These are phyloP conservation scores for Atherinomorus stipes DNA, from an alignment of 2,113 vertebrate genomes.

Conservation along the genomic window DNA sequence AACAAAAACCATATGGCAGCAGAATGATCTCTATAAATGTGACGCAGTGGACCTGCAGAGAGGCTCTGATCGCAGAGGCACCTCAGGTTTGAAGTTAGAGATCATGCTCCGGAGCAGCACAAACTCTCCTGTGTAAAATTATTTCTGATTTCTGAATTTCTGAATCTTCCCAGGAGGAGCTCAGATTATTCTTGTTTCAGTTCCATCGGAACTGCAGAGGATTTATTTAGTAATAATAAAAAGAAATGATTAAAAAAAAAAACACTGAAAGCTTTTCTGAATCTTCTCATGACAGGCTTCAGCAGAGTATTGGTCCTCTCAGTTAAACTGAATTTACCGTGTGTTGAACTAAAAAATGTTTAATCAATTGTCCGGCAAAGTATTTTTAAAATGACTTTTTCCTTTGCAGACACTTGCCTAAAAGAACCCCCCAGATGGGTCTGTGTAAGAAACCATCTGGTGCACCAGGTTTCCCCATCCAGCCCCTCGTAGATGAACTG, in stretches of 20 bases:
- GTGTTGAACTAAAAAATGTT: not conserved
- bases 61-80: too few species aligned
- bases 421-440: not conserved
- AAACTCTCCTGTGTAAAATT: too few species aligned
- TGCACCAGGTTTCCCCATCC: not conserved
- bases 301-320: not conserved
- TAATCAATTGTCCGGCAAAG: not conserved
- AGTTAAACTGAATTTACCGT: not conserved
- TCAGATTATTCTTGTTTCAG: too few species aligned
- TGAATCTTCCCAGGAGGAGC: too few species aligned
- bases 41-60: too few species aligned
- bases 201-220: not conserved
- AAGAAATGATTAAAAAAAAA: not conserved
- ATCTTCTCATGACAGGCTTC: not conserved
- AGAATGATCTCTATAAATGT: too few species aligned
- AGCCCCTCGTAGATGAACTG: slow-evolving; percentile 8
- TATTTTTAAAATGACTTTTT: not conserved
- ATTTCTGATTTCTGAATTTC: too few species aligned
- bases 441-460: not conserved
- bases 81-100: too few species aligned
- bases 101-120: too few species aligned
- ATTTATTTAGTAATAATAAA: not conserved
- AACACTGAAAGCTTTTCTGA: not conserved
- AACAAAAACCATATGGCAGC: too few species aligned
- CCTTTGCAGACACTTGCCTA: not conserved